Evolutionary conservation across 2,113 vertebrate genomes (phyloP).

Genomic region (Nibea coibor): DNA sequence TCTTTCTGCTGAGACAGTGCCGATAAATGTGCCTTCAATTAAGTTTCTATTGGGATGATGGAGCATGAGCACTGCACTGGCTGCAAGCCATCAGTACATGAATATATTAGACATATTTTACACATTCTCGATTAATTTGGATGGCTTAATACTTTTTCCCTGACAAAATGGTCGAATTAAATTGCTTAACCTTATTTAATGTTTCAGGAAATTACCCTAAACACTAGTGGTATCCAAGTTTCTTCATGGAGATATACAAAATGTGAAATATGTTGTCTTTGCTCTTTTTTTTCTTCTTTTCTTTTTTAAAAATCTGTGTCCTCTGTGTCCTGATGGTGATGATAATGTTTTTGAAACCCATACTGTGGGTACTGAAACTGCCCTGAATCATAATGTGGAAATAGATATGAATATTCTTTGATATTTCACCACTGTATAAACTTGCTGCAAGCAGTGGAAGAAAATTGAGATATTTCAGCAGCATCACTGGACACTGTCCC

Average conservation of each 20-base stretch:
- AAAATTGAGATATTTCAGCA: slow-evolving; percentile 26
- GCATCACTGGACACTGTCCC: slow-evolving; percentile 14
- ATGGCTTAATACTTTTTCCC: background rate
- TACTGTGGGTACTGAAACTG: background rate
- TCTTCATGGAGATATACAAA: background rate
- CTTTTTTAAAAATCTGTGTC: background rate
- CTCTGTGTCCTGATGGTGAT: background rate
- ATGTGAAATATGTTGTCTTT: too few relatives aligned
- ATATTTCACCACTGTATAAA: slow-evolving; percentile 9
- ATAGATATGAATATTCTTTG: slow-evolving; percentile 5
- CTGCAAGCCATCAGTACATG: background rate
- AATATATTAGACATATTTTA: background rate
- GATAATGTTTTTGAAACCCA: background rate
- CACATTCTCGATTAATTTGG: background rate
- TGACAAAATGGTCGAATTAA: background rate
- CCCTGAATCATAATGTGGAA: background rate
- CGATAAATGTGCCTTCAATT: background rate
- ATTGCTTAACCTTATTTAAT: background rate
- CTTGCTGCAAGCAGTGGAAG: slow-evolving; percentile 6
- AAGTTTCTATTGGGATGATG: background rate
- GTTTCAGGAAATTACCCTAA: background rate
- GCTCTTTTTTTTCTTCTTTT: too few relatives aligned
- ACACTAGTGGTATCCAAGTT: background rate
- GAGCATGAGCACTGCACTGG: background rate
- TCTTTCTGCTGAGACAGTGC: background rate